Conservation (phyloP, 2,113 vertebrate species). For the Amphiprion percula region DNA sequence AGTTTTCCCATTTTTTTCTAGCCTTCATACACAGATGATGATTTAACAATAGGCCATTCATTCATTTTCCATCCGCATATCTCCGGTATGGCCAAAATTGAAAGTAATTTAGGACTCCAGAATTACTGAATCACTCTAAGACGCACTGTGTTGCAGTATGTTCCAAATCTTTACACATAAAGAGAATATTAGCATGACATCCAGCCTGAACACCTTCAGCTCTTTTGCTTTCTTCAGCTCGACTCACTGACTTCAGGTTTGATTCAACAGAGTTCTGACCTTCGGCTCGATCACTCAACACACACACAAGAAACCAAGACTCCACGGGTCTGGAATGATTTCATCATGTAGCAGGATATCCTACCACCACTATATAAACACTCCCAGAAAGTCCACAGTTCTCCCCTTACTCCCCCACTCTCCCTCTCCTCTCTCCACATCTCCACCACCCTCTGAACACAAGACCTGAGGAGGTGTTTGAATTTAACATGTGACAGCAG, state of each 20-base stretch:
- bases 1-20: too few relatives aligned
- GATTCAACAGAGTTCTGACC: constrained; percentile 37
- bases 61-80: too few relatives aligned
- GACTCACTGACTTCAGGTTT: constrained; percentile 5
- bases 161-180: too few relatives aligned
- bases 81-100: too few relatives aligned
- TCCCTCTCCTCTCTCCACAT: constrained; percentile 13
- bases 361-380: constrained; percentile 71
- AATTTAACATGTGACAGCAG: constrained; percentile 25
- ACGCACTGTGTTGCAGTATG: too few relatives aligned
- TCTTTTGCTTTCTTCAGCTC: not conserved
- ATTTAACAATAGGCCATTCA: too few relatives aligned
- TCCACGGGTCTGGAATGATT: constrained; percentile 53
- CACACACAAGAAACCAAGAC: not conserved
- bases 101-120: too few relatives aligned
- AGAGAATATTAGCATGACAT: not conserved
- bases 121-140: too few relatives aligned
- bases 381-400: constrained; percentile 44
- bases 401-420: constrained; percentile 49
- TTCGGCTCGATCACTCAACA: constrained; percentile 12
- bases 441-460: constrained; percentile 37
- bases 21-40: too few relatives aligned
- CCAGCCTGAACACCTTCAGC: not conserved
- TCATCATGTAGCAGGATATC: constrained; percentile 77
- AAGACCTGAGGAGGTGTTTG: not conserved